A percentile compares a stretch with the other conserved stretches of the same genome.
Conservation (phyloP, 1,140 invertebrate genomes). For the Cyrtorhinus lividipennis region DNA sequence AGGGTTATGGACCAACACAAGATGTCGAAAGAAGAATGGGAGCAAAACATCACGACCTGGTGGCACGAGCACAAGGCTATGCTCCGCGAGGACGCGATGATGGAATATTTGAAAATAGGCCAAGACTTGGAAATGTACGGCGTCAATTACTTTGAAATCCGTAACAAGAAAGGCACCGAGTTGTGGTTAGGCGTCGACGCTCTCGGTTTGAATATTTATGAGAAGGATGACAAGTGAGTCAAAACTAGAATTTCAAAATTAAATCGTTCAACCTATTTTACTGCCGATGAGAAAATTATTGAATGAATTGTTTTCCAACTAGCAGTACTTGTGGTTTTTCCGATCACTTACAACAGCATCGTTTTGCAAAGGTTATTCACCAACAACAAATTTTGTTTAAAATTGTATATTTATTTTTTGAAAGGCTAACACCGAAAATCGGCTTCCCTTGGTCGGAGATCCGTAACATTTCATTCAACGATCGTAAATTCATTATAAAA, state of each 20-base stretch:
- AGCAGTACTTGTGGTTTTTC: no score
- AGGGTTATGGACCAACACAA: slow-evolving; percentile 87
- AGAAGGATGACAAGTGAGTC: slow-evolving; percentile 81
- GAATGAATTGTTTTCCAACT: no score
- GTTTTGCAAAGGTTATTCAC: no score
- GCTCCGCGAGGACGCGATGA: slow-evolving; percentile 95
- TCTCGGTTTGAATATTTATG: slow-evolving; percentile 95
- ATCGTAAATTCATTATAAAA: slow-evolving; percentile 99
- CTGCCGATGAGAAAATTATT: no score
- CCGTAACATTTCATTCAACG: slow-evolving; percentile 98
- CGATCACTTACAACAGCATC: no score
- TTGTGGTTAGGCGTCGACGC: slow-evolving; percentile 95
- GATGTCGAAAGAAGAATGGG: slow-evolving; percentile 96
- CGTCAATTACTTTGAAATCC: slow-evolving; percentile 92
- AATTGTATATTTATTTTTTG: no score
- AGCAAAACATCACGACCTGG: slow-evolving; percentile 94
- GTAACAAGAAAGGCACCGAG: slow-evolving; percentile 96
- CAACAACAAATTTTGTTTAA: no score
- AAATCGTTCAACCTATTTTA: no score
- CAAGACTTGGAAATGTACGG: slow-evolving; percentile 99
- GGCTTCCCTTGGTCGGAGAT: slow-evolving; percentile 99
- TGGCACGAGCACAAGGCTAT: slow-evolving; percentile 94
- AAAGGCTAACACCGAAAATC: slow-evolving; percentile 90
- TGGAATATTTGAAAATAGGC: slow-evolving; percentile 99
- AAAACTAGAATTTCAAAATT: no score